A percentile compares a stretch with the other conserved stretches of the same genome.
Evolutionary conservation across 2,888 invertebrate genomes (phyloP).

Genomic region (Stenchaetothrips biformis): DNA sequence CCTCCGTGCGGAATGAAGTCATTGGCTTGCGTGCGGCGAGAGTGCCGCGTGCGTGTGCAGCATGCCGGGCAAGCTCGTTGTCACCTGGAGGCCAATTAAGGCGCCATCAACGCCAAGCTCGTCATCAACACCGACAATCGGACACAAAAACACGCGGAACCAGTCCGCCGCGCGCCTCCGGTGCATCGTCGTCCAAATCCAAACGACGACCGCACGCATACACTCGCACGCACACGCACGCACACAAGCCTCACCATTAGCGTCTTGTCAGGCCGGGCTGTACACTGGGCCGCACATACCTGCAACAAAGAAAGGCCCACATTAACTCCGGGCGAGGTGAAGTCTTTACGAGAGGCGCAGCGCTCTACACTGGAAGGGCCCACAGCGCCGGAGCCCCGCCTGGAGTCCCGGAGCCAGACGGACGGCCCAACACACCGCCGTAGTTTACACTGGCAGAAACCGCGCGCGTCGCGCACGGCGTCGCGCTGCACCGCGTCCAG

Average conservation of each 20-base stretch:
- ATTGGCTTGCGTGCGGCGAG: no score
- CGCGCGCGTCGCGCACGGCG: neutral
- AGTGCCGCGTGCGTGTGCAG: no score
- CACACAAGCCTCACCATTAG: slow-evolving; percentile 14
- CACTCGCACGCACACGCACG: neutral
- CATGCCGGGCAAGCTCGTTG: no score
- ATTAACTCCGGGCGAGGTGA: slow-evolving; percentile 4
- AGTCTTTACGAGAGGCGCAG: slow-evolving; percentile 4
- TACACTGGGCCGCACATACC: neutral
- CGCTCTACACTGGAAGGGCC: neutral
- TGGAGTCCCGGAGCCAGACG: no score
- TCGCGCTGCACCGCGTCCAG: neutral
- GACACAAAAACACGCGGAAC: neutral
- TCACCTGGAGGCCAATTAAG: no score
- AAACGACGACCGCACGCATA: neutral
- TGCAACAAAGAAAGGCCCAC: slow-evolving; percentile 18
- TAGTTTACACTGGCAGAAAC: neutral
- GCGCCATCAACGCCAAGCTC: no score
- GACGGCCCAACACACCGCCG: neutral
- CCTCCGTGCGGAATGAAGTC: no score
- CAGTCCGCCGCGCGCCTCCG: neutral
- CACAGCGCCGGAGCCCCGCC: no score
- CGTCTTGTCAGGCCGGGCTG: neutral
- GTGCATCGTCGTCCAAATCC: neutral
- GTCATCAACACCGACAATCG: no score